Evolutionary conservation across 1,140 invertebrate genomes (phyloP).

Genomic region (Drosophila baimaii): DNA sequence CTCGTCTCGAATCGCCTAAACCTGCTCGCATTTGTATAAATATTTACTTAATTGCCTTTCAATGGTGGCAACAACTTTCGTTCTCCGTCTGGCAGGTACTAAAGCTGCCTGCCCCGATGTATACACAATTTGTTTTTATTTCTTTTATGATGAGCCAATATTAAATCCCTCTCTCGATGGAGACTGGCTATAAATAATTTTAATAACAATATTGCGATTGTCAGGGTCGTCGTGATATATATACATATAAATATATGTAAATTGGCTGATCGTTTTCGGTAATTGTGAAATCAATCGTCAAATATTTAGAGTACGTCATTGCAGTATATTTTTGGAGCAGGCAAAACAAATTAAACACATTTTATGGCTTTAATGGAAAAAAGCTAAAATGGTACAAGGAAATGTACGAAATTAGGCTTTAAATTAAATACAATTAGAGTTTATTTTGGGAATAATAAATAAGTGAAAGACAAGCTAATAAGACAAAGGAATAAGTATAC

Average conservation of each 20-base stretch:
- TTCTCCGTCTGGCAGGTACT: constrained; percentile 39
- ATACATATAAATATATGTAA: constrained; percentile 19
- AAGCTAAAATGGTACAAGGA: neutral
- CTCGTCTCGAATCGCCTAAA: constrained; percentile 8
- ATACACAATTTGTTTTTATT: constrained; percentile 48
- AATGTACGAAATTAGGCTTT: neutral
- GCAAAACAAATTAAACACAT: constrained; percentile 11
- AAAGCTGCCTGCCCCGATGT: constrained; percentile 37
- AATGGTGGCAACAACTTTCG: constrained; percentile 47
- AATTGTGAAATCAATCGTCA: constrained; percentile 26
- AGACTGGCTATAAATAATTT: constrained; percentile 55
- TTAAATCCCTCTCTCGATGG: constrained; percentile 40
- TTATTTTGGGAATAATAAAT: neutral
- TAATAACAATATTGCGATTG: constrained; percentile 52
- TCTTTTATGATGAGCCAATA: constrained; percentile 53
- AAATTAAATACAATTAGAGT: neutral
- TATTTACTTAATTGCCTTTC: constrained; percentile 68
- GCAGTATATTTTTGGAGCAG: constrained; percentile 13
- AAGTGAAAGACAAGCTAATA: neutral
- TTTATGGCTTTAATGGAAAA: constrained; percentile 1
- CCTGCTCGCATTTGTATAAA: constrained; percentile 65
- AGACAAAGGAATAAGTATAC: neutral
- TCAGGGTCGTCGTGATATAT: constrained; percentile 37
- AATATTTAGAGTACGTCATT: constrained; percentile 25
- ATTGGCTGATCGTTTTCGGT: constrained; percentile 24